These are phyloP conservation scores for Melanerpes formicivorus DNA, from an alignment of 2,113 vertebrate species.

Conservation along the genomic window DNA sequence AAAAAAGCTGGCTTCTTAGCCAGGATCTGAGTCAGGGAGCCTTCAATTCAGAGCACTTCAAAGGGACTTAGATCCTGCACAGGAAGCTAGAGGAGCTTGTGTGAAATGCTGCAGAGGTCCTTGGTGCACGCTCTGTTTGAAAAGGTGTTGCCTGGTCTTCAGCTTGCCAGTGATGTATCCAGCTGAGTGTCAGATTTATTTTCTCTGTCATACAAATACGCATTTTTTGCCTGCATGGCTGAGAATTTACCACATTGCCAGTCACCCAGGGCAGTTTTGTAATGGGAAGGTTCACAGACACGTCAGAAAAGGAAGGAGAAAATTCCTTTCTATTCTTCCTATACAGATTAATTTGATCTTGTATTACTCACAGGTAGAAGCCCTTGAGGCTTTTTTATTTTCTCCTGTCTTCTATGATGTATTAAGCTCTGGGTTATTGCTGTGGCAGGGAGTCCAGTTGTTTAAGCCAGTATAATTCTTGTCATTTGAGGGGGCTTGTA, in stretches of 20 bases:
- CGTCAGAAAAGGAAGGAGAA: not conserved
- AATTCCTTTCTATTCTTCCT: not conserved
- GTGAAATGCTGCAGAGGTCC: not conserved
- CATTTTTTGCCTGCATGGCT: not conserved
- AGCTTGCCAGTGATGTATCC: not conserved
- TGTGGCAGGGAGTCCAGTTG: not conserved
- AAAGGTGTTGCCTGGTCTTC: not conserved
- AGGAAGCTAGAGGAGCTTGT: not conserved
- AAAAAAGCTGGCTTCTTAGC: not conserved
- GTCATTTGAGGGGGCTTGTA: not conserved
- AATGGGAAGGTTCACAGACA: not conserved
- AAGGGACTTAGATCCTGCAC: not conserved
- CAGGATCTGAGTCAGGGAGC: not conserved
- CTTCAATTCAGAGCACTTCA: not conserved
- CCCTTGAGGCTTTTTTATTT: conserved; percentile 16
- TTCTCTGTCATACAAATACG: not conserved
- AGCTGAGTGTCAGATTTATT: not conserved
- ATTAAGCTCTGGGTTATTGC: not conserved
- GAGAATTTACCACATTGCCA: not conserved
- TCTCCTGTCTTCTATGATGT: not conserved
- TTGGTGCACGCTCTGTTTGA: not conserved
- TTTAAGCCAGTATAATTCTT: conserved; percentile 3
- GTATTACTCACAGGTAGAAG: conserved; percentile 4
- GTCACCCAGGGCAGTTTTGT: not conserved
- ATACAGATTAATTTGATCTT: conserved; percentile 50